These are phyloP conservation scores for Danio aesculapii DNA, from an alignment of 2,797 vertebrate genomes.

Conservation along the genomic window DNA sequence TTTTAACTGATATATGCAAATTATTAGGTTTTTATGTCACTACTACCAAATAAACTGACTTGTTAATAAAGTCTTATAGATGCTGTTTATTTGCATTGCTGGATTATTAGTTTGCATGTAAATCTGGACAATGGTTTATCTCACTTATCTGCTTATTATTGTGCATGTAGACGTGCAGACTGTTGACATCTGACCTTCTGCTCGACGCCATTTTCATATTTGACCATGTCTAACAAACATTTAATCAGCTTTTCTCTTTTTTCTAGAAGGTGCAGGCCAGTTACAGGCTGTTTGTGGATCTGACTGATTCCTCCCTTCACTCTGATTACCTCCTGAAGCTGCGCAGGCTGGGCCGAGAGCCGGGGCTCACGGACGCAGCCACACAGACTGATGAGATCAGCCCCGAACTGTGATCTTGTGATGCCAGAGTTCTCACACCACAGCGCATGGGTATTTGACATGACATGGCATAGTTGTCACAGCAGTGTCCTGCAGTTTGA, in stretches of 20 bases:
- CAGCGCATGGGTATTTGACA: not conserved
- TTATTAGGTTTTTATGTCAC: no score
- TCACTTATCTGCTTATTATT: no score
- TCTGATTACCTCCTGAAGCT: slow-evolving; percentile 65
- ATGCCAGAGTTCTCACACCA: not conserved
- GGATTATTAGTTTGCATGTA: no score
- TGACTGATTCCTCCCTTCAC: slow-evolving; percentile 65
- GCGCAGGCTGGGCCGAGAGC: slow-evolving; percentile 58
- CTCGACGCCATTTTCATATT: slow-evolving; percentile 33
- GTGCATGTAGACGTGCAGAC: not conserved
- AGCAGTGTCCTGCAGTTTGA: not conserved
- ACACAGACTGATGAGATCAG: slow-evolving; percentile 60
- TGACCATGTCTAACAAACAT: not conserved
- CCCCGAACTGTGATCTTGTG: slow-evolving; percentile 4
- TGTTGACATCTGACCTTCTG: slow-evolving; percentile 24
- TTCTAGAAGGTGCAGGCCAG: slow-evolving; percentile 64
- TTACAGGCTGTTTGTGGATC: slow-evolving; percentile 65
- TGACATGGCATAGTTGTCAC: not conserved
- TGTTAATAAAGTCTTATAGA: no score
- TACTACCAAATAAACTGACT: no score
- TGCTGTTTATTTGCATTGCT: no score
- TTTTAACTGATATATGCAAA: no score
- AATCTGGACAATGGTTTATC: no score
- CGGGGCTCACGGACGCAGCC: slow-evolving; percentile 54
- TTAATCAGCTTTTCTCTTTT: slow-evolving; percentile 2